These are phyloP conservation scores for Lophochroa leadbeateri DNA, from an alignment of 2,113 vertebrate genomes.

Conservation along the genomic window DNA sequence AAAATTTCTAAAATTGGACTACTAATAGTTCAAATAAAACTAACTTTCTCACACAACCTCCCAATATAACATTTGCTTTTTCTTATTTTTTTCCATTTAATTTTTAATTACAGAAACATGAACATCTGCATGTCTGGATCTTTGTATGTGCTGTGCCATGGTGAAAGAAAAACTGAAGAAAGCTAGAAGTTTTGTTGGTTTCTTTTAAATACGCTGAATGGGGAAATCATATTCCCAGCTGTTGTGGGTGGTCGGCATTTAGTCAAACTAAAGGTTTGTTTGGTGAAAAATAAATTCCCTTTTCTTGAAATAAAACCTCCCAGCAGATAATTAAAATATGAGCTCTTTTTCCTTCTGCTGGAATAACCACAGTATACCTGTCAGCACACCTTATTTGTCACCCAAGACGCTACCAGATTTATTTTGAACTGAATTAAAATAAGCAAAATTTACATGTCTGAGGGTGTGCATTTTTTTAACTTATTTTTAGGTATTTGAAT, in stretches of 20 bases:
- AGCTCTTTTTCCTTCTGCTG: neutral
- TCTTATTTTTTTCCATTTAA: neutral
- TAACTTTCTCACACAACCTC: neutral
- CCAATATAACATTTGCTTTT: rapidly evolving
- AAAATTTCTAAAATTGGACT: neutral
- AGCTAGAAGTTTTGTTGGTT: neutral
- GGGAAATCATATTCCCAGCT: neutral
- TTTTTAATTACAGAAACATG: neutral
- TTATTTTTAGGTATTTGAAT: neutral
- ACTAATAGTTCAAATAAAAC: neutral
- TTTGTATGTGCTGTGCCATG: no score
- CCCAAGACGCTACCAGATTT: neutral
- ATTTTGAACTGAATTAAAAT: neutral
- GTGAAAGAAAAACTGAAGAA: neutral
- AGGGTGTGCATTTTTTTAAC: neutral
- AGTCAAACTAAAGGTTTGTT: neutral
- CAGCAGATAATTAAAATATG: neutral
- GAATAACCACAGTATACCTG: neutral
- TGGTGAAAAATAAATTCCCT: neutral
- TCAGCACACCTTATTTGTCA: neutral
- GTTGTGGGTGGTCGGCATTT: neutral
- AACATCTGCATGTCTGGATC: neutral
- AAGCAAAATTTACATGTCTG: neutral
- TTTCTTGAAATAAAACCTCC: neutral
- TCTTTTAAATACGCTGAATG: neutral